Evolutionary conservation across 2,113 vertebrate genomes (phyloP).

Genomic region (Thinocorus orbignyianus): DNA sequence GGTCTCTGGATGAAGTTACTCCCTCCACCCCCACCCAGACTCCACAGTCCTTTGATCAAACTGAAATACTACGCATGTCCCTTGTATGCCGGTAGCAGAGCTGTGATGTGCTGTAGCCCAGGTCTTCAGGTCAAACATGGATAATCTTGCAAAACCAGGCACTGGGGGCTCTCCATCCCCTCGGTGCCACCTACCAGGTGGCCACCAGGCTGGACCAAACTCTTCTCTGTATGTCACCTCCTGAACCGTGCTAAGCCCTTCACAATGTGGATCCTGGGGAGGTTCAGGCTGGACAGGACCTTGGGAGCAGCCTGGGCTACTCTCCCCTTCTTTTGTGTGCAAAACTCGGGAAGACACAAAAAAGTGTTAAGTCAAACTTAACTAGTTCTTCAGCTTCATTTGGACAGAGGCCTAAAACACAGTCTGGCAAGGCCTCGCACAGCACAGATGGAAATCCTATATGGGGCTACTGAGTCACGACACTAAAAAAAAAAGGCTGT

Average conservation of each 20-base stretch:
- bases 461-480: constrained; percentile 63
- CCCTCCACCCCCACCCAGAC: not conserved
- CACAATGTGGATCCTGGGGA: not conserved
- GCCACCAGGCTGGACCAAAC: not conserved
- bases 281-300: not conserved
- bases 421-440: constrained; percentile 28
- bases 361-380: not conserved
- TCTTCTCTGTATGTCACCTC: fast-evolving
- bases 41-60: not conserved
- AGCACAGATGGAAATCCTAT: constrained; percentile 70
- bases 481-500: constrained; percentile 45
- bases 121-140: not conserved
- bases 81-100: not conserved
- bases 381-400: constrained; percentile 8
- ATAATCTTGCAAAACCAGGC: not conserved
- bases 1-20: not conserved
- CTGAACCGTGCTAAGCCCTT: not conserved
- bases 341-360: not conserved
- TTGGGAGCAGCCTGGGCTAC: fast-evolving
- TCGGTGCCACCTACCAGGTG: fast-evolving
- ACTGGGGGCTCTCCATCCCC: not conserved
- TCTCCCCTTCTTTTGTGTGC: not conserved
- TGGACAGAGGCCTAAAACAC: constrained; percentile 61
- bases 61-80: not conserved
- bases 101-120: fast-evolving